Evolutionary conservation across 2,888 invertebrate species (phyloP).

Genomic region (Morpho achilles): DNA sequence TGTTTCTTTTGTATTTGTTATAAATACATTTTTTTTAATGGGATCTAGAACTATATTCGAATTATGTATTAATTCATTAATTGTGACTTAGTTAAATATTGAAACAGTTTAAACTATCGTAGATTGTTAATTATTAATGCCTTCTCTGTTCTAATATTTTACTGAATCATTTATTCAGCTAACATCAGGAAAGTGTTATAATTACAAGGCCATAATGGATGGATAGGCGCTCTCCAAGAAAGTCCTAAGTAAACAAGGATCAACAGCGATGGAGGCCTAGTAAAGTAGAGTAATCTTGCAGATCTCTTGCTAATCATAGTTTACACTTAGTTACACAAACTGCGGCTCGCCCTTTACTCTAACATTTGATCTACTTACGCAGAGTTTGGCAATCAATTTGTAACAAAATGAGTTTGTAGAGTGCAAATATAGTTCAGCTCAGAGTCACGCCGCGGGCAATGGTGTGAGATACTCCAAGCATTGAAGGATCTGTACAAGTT

Average conservation of each 20-base stretch:
- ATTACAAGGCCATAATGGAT: slow-evolving; percentile 7
- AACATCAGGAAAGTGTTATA: slow-evolving; percentile 1
- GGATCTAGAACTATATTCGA: too few relatives aligned
- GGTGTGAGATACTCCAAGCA: too few relatives aligned
- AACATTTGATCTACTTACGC: slow-evolving; percentile 4
- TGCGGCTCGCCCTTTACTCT: slow-evolving; percentile 13
- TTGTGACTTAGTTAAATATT: too few relatives aligned
- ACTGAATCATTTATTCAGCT: not conserved
- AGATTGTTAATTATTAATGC: too few relatives aligned
- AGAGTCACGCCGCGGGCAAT: too few relatives aligned
- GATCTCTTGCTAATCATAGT: slow-evolving; percentile 69
- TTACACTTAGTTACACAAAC: slow-evolving; percentile 61
- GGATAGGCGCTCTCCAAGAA: slow-evolving; percentile 53
- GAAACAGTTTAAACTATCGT: too few relatives aligned
- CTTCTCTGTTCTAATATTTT: not conserved
- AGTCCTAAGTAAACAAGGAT: slow-evolving; percentile 70
- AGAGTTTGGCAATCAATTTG: not conserved
- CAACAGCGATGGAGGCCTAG: slow-evolving; percentile 48
- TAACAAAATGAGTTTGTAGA: too few relatives aligned
- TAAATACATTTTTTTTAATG: too few relatives aligned
- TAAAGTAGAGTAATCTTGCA: slow-evolving; percentile 66
- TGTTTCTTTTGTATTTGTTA: too few relatives aligned
- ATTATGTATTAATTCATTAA: too few relatives aligned
- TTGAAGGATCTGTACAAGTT: too few relatives aligned
- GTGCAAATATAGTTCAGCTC: too few relatives aligned